Evolutionary conservation across 1,140 invertebrate genomes (phyloP), one percentile per base, ranked within the genome.

Genomic region (Drosophila lacteicornis): DNA sequence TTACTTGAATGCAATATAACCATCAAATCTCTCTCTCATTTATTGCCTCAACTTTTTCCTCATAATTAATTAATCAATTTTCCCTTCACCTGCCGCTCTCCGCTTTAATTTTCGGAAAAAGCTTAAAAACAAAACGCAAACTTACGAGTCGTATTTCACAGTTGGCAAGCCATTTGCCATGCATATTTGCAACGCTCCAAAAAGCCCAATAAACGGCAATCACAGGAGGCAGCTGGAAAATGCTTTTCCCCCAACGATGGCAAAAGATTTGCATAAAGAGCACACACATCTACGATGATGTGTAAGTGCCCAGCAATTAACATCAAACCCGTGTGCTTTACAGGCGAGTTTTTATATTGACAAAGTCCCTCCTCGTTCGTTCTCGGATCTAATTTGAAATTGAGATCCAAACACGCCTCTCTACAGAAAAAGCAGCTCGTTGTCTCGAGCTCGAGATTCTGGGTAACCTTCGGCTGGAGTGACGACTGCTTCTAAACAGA

Each of bases 181-280:
- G 83, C 84, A 88, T 87, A 80, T 75, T 87, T 83, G 84, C 77
- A 90, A 87, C 84, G 84, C 84, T 87, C 84, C 74, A 87, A 90
- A 87, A 87, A 87, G 73, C 80, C 73, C 68, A 87, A 90, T 87
- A 87, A 87, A 65, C 66, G 74, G 84, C 84, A 90, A 87, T 87
- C 80, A 78, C 80, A 87, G 87, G 66, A 58, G 76, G 75, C 61
- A 83, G 27, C 58, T 56, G 51, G 67, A 56, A 77, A 83, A 79
- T 75, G 79, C 58, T 85, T 85, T 82, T 80, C 75, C 69, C 9
- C 9, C 19, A 47, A 25, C 19, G 38, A 69, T 67, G 61, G 61
- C 69, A 71, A 71, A 57, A 70, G 57, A 69, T 76, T 62, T 71
- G 73, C 71, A 82, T 76, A 43, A 66, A 43, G 13, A 30, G 17